Conservation (phyloP, 2,113 vertebrate genomes). For the Corythoichthys haematopterus region DNA sequence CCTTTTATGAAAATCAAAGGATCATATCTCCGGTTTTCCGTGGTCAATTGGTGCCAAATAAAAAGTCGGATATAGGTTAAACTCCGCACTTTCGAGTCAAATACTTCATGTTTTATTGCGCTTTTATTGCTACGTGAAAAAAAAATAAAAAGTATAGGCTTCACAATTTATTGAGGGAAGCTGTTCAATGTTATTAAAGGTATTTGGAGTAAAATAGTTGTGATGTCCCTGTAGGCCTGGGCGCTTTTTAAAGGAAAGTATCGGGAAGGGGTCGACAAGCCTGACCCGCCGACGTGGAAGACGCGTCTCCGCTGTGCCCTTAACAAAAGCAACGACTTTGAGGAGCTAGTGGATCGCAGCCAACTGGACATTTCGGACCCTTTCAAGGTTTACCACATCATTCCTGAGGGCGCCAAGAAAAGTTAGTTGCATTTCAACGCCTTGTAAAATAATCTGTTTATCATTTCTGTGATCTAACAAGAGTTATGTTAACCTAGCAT, state of each 20-base stretch:
- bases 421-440: conserved; percentile 62
- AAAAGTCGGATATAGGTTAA: no score
- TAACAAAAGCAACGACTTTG: conserved; percentile 99
- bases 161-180: background rate
- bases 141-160: no score
- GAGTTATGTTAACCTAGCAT: background rate
- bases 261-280: conserved; percentile 93
- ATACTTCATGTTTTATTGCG: no score
- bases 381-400: conserved; percentile 97
- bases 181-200: background rate
- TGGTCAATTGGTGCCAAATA: no score
- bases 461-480: background rate
- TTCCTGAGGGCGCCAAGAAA: conserved; percentile 92
- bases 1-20: no score
- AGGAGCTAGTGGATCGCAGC: conserved; percentile 91
- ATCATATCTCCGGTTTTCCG: no score
- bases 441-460: background rate
- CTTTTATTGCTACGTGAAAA: no score
- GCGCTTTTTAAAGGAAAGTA: conserved; percentile 97
- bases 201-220: background rate
- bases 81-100: no score
- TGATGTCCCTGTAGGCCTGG: conserved; percentile 79
- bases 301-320: conserved; percentile 92
- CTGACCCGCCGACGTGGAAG: conserved; percentile 97
- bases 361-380: conserved; percentile 98